phyloP scores from a whole-genome alignment of 2,888 invertebrate species.

The Acrobasis consociella region DNA sequence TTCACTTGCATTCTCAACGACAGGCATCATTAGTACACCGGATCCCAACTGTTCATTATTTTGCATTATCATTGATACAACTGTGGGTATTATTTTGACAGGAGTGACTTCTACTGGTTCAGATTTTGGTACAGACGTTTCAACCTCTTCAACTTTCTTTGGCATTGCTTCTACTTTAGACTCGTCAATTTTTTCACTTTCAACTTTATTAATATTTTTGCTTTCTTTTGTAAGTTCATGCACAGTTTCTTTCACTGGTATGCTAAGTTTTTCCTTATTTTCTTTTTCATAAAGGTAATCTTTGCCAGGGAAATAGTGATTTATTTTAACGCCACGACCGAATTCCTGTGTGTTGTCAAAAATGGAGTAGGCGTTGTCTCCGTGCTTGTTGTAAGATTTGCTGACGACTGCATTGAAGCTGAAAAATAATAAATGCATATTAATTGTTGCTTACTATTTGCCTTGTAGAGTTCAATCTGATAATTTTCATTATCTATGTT shows the following conservation, averaged over 20 bases:
- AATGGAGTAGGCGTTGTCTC: slow-evolving; percentile 63
- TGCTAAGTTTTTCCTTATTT: slow-evolving; percentile 37
- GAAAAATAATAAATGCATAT: slow-evolving; percentile 18
- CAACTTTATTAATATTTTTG: slow-evolving; percentile 33
- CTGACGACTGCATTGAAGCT: slow-evolving; percentile 84
- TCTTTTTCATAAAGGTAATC: slow-evolving; percentile 42
- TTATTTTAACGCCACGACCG: slow-evolving; percentile 65
- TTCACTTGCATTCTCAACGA: slow-evolving; percentile 34
- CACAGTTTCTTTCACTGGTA: slow-evolving; percentile 48
- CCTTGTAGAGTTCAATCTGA: too few species aligned
- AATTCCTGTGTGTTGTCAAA: slow-evolving; percentile 65
- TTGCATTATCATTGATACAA: slow-evolving; percentile 42
- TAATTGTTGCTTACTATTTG: too few species aligned
- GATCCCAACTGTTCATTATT: slow-evolving; percentile 27
- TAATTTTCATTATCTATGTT: too few species aligned
- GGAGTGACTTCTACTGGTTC: slow-evolving; percentile 40
- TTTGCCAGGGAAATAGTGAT: slow-evolving; percentile 67
- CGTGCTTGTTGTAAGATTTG: slow-evolving; percentile 69
- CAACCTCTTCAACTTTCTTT: slow-evolving; percentile 34
- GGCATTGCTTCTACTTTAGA: slow-evolving; percentile 23
- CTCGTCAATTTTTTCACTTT: not conserved
- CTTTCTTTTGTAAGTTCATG: slow-evolving; percentile 34
- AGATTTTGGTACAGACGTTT: slow-evolving; percentile 36
- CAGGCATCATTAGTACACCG: slow-evolving; percentile 28
- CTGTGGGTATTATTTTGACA: slow-evolving; percentile 43